Base-by-base conservation (phyloP, 2,113 vertebrate species). In the Leiothrix lutea region DNA sequence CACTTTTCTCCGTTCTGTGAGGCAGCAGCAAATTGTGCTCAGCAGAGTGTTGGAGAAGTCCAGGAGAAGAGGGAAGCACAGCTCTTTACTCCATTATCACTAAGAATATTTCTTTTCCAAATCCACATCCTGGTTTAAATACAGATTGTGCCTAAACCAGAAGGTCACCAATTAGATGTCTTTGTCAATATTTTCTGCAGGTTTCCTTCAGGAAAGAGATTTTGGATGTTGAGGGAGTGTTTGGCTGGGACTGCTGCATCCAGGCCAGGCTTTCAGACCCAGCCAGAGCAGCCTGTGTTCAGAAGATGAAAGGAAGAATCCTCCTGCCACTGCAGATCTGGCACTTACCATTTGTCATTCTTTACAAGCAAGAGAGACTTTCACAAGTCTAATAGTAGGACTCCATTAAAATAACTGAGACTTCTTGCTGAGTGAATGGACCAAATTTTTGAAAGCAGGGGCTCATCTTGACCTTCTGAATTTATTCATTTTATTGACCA, bases 401-500 rank as follows among this genome's bases (percentile, higher is more conserved):
- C 5, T 71, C 19, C 22, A 20, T 35, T 78, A 67, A 75, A 88
- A 58, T 8, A 40, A 54, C 42, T 35, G 35, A 56, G 67, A 42
- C 16, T 44, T 58, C 40, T 62, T 61, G 6, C 21, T 62, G 12
- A 78, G 7, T 31, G 12, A 86, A 51, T 26, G 12, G 20, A 20
- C 4, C n/a, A 74, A 15, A 50, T 44, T 66, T 74, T 19, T 70
- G 33, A 70, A 44, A 17, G 2, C 12, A 58, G 22, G 25, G 79
- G 48, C 48, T 69, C 13, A 50, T 70, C 21, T 38, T 80, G 33
- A 50, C 3, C 5, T 40, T 29, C 40, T 26, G 1, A 38, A n/a
- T 3, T 26, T 26, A 50, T 73, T 70, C 0, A 23, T 54, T 66
- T 89, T 6, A 3, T 65, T 50, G 18, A 11, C 3, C 25, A 0